Base-by-base conservation (phyloP, 1,140 invertebrate genomes). In the Drosophila kanapiae region DNA sequence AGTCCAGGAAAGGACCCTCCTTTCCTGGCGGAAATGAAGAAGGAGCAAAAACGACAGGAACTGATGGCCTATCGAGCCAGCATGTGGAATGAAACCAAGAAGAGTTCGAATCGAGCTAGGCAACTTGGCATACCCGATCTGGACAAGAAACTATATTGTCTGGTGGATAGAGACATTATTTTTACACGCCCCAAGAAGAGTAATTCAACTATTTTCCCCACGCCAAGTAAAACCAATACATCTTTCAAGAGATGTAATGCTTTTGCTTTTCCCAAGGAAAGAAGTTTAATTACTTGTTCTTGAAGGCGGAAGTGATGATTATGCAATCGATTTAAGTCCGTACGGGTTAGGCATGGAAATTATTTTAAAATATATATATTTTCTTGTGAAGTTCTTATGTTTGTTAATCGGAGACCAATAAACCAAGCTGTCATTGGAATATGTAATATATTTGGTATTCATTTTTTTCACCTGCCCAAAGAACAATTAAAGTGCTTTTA, bases 1-100 rank as follows among this genome's bases (percentile, higher is more conserved):
- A 18, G 11, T 6, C 14, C 27, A 4, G 9, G 37, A 6, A 42
- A 38, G 13, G 63, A 80, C 6, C 54, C 68, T 8, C 70, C 80
- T 1, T 77, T 76, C 6, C 47, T 86, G 9, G 27, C 8, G 3
- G 13, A 72, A 31, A 83, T 88, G 76, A 69, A 58, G 14, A 51
- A 29, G 9, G 60, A 87, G 8, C 14, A 51, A 16, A 72, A 61
- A 10, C 84, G 80, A 1, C 43, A 58, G 6, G 76, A 86, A 29
- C 14, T 88, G 9, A 49, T 59, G 37, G 63, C 70, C 11, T 88
- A 80, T n/a, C 58, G 81, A 8, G 16, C 33, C 8, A 27, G 60
- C 33, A 33, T 9, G 33, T 16, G 7, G 1, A 4, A 13, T 31
- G 23, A 35, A n/a, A 3, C 11, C 35, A 18, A 3, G n/a, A 23